Evolutionary conservation across 2,797 vertebrate genomes (phyloP).

Genomic region (Schizothorax lantsangensis): DNA sequence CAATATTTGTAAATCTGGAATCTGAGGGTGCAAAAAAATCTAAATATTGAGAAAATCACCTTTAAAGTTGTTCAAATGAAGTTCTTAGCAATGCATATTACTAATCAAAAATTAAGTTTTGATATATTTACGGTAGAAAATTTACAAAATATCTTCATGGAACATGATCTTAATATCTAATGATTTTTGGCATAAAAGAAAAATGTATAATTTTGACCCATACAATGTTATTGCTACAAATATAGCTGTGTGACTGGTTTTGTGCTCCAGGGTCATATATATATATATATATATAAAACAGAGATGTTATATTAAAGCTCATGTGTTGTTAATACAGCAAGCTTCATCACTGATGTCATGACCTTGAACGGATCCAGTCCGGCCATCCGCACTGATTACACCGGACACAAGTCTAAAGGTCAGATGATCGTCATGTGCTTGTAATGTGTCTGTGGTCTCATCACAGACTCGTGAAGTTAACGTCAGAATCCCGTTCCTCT

Average conservation of each 20-base stretch:
- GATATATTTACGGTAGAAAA: too few relatives aligned
- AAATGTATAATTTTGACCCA: neutral
- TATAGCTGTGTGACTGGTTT: neutral
- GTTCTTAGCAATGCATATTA: neutral
- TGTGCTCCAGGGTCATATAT: neutral
- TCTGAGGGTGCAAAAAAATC: neutral
- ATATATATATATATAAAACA: neutral
- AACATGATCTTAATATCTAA: neutral
- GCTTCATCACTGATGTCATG: slow-evolving; percentile 85
- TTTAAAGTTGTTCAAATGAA: neutral
- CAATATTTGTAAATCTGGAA: neutral
- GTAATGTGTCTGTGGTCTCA: neutral
- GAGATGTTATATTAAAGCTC: neutral
- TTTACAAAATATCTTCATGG: neutral
- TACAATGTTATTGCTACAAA: neutral
- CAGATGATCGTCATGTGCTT: neutral
- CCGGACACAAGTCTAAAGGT: slow-evolving; percentile 94
- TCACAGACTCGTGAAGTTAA: neutral
- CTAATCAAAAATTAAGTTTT: neutral
- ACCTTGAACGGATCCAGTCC: slow-evolving; percentile 93
- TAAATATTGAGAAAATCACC: neutral
- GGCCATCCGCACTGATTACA: slow-evolving; percentile 92
- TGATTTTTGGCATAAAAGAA: neutral
- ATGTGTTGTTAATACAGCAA: slow-evolving; percentile 62
- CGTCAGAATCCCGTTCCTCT: neutral